phyloP scores from a whole-genome alignment of 1,140 invertebrate genomes.

The Hycleus phaleratus region DNA sequence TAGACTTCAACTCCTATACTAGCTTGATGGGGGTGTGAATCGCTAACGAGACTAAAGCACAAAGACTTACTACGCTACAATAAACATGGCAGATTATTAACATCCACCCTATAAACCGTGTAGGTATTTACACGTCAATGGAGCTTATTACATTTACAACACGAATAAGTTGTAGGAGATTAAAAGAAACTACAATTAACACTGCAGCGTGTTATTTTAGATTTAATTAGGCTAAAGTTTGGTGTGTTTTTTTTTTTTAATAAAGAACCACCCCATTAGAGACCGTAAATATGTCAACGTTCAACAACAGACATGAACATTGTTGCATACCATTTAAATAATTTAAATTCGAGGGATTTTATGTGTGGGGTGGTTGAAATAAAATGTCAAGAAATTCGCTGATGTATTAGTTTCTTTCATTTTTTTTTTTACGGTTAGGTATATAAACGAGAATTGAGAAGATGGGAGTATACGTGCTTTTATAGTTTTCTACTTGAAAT shows the following conservation, averaged over 20 bases:
- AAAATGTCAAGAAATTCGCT: slow-evolving; percentile 13
- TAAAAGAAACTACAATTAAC: no score
- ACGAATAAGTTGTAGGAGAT: no score
- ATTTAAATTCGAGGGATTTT: background rate
- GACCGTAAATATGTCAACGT: no score
- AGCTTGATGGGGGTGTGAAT: slow-evolving; percentile 8
- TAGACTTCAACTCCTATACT: no score
- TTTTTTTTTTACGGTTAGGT: slow-evolving; percentile 1
- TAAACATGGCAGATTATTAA: slow-evolving; percentile 6
- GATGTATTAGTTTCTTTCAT: slow-evolving; percentile 11
- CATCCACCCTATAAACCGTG: slow-evolving; percentile 1
- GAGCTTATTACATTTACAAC: no score
- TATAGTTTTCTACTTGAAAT: no score
- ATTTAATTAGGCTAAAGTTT: no score
- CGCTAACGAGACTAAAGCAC: slow-evolving; percentile 5
- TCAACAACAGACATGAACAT: background rate
- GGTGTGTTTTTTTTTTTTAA: no score
- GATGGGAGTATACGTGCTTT: background rate
- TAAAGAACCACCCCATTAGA: no score
- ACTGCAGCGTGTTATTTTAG: no score
- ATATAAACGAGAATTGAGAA: slow-evolving; percentile 9
- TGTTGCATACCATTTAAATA: slow-evolving; percentile 14
- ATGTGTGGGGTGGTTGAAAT: slow-evolving; percentile 1
- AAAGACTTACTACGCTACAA: background rate
- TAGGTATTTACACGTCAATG: no score